Conservation (phyloP, 2,888 invertebrate genomes). For the Andrena haemorrhoa region DNA sequence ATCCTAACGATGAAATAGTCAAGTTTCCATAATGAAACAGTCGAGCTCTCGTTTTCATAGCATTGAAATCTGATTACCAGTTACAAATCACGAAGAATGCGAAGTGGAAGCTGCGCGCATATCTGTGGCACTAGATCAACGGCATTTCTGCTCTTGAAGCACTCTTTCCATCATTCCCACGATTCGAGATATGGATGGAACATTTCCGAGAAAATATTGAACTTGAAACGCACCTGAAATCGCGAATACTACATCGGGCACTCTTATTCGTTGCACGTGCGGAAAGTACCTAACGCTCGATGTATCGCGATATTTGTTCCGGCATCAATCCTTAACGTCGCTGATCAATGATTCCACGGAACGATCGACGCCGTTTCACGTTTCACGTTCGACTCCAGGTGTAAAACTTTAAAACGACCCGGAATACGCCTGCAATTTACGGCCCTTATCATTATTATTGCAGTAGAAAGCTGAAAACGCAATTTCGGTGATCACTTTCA, state of each 20-base stretch:
- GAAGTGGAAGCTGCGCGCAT: neutral
- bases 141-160: neutral
- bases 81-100: neutral
- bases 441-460: neutral
- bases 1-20: no score
- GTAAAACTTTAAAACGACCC: neutral
- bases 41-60: neutral
- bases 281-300: no score
- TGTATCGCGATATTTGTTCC: conserved; percentile 1
- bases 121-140: neutral
- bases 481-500: neutral
- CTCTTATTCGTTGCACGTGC: neutral
- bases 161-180: neutral
- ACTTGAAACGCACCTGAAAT: neutral
- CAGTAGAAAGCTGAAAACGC: neutral
- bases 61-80: neutral
- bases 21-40: no score
- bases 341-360: neutral
- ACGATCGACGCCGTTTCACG: neutral
- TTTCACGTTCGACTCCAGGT: neutral
- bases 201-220: neutral
- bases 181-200: neutral
- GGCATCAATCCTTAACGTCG: neutral
- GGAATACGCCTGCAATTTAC: neutral
- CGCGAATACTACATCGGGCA: neutral